Conservation (phyloP, 2,888 invertebrate genomes). For the Drosophila kokeensis region DNA sequence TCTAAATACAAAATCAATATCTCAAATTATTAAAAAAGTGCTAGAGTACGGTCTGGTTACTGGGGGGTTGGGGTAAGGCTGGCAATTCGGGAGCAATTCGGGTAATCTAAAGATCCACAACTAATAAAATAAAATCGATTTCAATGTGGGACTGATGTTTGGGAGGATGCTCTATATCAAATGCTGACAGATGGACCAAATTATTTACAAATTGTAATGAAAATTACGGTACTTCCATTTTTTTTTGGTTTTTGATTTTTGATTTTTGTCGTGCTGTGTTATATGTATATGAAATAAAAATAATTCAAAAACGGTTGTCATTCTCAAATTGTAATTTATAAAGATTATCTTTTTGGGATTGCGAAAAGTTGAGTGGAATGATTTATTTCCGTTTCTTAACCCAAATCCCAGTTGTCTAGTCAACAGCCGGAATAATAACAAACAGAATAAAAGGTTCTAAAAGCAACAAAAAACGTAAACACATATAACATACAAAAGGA, state of each 20-base stretch:
- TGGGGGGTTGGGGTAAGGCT: not conserved
- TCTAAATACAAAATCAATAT: slow-evolving; percentile 14
- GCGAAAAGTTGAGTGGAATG: slow-evolving; percentile 2
- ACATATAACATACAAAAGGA: slow-evolving; percentile 58
- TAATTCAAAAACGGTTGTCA: slow-evolving; percentile 8
- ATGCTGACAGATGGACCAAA: slow-evolving; percentile 12
- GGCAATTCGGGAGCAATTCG: not conserved
- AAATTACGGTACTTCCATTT: not conserved
- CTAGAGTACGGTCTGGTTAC: slow-evolving; percentile 1
- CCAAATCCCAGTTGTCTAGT: slow-evolving; percentile 20
- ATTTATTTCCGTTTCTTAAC: slow-evolving; percentile 1
- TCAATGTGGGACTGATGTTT: not conserved
- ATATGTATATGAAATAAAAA: slow-evolving; percentile 10
- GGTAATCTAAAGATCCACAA: slow-evolving; percentile 1
- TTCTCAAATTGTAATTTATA: slow-evolving; percentile 6
- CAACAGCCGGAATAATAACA: slow-evolving; percentile 28
- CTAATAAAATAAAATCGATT: not conserved
- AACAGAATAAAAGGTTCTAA: slow-evolving; percentile 28
- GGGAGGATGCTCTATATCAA: slow-evolving; percentile 11
- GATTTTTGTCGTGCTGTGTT: slow-evolving; percentile 11
- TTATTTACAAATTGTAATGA: slow-evolving; percentile 16
- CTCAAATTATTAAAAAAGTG: slow-evolving; percentile 24
- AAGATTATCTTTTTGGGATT: not conserved
- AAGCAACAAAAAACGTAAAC: slow-evolving; percentile 30
- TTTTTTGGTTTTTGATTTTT: not conserved